Evolutionary conservation across 2,888 invertebrate species (phyloP).

Genomic region (Callosobruchus maculatus): DNA sequence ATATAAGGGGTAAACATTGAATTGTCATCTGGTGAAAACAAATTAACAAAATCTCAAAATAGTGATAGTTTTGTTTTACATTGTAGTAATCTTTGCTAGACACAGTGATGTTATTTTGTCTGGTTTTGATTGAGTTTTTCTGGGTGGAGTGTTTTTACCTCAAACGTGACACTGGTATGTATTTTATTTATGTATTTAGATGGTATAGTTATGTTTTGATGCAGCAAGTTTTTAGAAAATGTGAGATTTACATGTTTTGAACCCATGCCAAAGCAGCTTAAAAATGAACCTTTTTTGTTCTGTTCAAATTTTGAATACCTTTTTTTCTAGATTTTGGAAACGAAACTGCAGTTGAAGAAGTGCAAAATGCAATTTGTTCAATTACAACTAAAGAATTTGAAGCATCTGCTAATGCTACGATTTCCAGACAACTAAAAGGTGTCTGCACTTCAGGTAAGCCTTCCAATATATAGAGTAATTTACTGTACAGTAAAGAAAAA

Average conservation of each 20-base stretch:
- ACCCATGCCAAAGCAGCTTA: no score
- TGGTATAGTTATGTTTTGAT: no score
- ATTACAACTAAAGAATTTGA: conserved; percentile 65
- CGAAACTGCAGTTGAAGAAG: conserved; percentile 47
- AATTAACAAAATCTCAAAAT: not conserved
- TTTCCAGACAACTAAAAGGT: conserved; percentile 63
- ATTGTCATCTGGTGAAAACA: not conserved
- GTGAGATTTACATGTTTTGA: no score
- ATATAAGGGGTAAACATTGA: not conserved
- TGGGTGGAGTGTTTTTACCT: not conserved
- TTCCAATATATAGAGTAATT: no score
- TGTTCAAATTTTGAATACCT: no score
- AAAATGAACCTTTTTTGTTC: no score
- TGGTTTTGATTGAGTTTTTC: not conserved
- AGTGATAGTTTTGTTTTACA: not conserved
- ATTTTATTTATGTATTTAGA: no score
- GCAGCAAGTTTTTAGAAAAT: no score
- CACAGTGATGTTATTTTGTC: not conserved
- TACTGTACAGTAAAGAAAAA: no score
- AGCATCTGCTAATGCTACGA: conserved; percentile 68
- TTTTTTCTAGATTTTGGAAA: not conserved
- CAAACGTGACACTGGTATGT: not conserved
- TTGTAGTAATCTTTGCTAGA: not conserved
- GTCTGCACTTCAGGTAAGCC: conserved; percentile 64
- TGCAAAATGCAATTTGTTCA: conserved; percentile 66